Evolutionary conservation across 2,888 invertebrate genomes (phyloP).

Genomic region (Isoperla grammatica): DNA sequence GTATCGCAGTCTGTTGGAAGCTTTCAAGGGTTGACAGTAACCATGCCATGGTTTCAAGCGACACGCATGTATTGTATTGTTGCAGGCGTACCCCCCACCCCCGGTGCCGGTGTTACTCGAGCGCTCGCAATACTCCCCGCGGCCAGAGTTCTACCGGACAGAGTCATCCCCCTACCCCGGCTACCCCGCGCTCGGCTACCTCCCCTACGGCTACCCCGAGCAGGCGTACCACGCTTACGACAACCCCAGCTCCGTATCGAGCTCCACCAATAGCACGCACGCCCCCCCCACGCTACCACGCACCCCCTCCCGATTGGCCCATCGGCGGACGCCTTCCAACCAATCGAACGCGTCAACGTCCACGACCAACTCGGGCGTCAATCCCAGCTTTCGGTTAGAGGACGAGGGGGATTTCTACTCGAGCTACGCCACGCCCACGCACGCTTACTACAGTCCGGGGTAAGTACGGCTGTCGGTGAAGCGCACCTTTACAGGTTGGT

Average conservation of each 20-base stretch:
- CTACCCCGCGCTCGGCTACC: no score
- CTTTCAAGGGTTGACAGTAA: no score
- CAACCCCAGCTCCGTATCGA: conserved; percentile 50
- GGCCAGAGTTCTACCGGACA: conserved; percentile 22
- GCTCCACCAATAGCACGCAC: conserved; percentile 34
- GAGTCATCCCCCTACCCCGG: conserved; percentile 16
- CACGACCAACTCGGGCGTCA: conserved; percentile 53
- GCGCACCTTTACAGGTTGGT: no score
- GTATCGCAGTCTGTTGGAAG: no score
- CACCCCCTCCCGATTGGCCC: conserved; percentile 41
- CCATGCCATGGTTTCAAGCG: no score
- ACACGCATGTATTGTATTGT: background rate
- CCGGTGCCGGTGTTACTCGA: conserved; percentile 24
- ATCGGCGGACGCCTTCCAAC: conserved; percentile 73
- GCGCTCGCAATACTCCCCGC: conserved; percentile 13
- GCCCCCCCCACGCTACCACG: conserved; percentile 4
- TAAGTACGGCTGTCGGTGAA: conserved; percentile 39
- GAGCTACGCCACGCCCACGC: conserved; percentile 40
- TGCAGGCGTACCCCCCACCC: conserved; percentile 26
- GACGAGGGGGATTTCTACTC: conserved; percentile 51
- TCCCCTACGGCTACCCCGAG: background rate
- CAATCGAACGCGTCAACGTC: conserved; percentile 58
- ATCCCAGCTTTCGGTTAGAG: conserved; percentile 57
- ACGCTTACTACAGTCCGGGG: conserved; percentile 44
- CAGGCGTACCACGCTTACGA: conserved; percentile 48